Base-by-base conservation (phyloP, 1,140 invertebrate genomes). In the Belonocnema kinseyi region DNA sequence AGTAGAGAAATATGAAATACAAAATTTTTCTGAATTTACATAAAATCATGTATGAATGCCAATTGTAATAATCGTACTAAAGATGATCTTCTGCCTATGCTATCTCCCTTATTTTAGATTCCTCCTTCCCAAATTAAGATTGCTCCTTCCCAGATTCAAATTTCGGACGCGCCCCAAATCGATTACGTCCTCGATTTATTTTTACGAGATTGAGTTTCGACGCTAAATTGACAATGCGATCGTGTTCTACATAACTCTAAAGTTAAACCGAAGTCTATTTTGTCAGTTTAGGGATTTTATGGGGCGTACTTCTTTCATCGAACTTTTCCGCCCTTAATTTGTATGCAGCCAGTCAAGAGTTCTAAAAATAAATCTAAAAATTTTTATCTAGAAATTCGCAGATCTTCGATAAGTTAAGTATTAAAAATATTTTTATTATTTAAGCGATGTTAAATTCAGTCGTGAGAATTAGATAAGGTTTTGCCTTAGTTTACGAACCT, bases 111-210 rank as follows among this genome's bases (percentile, higher is more conserved):
- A n/a, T n/a, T n/a, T n/a, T n/a, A n/a, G n/a, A n/a, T n/a, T n/a
- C n/a, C n/a, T 52, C 51, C 51, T 52, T 54, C 40, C 40, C 8
- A 6, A 6, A 7, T 40, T 40, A 0, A 40, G 52, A 75, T 75
- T 56, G 53, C 79, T 80, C 73, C 50, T 76, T 75, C 56, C 50
- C 53, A 14, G 54, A 77, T 78, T 77, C 75, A 52, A 70, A 76
- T 82, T 80, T 80, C 66, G 70, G 66, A 74, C 75, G 58, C 73
- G 75, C 78, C 73, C 73, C 80, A n/a, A 86, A 83, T 84, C 80
- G 85, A 88, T 88, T 85, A 85, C 81, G 52, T 61, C 75, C 74
- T 74, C 10, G 58, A 83, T 85, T 83, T 85, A 83, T 80, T 85
- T 88, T 87, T 85, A 86, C 81, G 83, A 82, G 66, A 50, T 76